Evolutionary conservation across 2,888 invertebrate species (phyloP).

Genomic region (Trichopoda pennipes): DNA sequence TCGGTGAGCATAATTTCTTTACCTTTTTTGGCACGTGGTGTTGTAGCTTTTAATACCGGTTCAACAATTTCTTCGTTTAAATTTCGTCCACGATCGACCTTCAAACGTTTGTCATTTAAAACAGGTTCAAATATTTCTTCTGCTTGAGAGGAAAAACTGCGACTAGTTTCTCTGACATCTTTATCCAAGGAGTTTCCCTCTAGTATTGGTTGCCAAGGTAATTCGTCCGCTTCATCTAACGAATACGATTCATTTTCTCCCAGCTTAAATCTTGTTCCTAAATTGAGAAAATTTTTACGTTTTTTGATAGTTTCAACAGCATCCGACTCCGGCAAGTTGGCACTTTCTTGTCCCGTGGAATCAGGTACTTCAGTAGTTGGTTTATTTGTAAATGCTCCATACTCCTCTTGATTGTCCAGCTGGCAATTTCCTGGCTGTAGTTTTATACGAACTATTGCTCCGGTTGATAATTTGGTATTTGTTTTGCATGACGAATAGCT

Average conservation of each 20-base stretch:
- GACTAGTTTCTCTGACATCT: constrained; percentile 77
- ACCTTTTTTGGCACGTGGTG: constrained; percentile 80
- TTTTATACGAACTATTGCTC: constrained; percentile 87
- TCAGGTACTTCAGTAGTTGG: constrained; percentile 72
- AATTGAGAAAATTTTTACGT: constrained; percentile 79
- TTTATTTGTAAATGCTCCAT: constrained; percentile 74
- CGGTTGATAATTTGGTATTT: constrained; percentile 87
- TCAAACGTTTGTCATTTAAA: constrained; percentile 77
- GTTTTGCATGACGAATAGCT: constrained; percentile 91
- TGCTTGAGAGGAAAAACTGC: constrained; percentile 75
- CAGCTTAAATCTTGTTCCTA: constrained; percentile 79
- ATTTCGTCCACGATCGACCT: constrained; percentile 76
- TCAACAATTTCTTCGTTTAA: constrained; percentile 86
- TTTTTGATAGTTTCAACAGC: constrained; percentile 78
- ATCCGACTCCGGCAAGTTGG: constrained; percentile 70
- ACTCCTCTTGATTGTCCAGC: constrained; percentile 82
- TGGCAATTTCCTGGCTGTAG: constrained; percentile 90
- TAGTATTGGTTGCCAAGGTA: constrained; percentile 83
- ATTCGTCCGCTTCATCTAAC: constrained; percentile 76
- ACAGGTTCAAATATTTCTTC: constrained; percentile 83
- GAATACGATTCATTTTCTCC: constrained; percentile 76
- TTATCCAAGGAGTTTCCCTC: constrained; percentile 82
- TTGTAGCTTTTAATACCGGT: constrained; percentile 86
- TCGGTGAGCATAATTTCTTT: constrained; percentile 74
- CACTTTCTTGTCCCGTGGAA: constrained; percentile 74